These are phyloP conservation scores for Buathra laborator DNA, from an alignment of 2,888 invertebrate genomes.

Conservation along the genomic window DNA sequence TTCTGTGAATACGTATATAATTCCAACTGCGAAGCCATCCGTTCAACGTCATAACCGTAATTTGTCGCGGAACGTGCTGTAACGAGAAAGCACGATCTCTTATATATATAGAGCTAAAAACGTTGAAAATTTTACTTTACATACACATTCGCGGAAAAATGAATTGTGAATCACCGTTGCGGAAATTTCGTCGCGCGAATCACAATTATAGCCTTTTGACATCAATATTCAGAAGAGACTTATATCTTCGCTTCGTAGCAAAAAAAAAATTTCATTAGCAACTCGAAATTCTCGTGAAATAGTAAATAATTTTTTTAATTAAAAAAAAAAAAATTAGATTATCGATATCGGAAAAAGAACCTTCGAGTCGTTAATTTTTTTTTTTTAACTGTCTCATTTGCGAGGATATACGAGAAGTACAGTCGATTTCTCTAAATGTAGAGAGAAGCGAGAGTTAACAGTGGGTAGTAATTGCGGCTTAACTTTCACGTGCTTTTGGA, in stretches of 20 bases:
- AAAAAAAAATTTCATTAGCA: too few relatives aligned
- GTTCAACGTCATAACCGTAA: conserved; percentile 64
- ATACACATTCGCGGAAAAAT: conserved; percentile 10
- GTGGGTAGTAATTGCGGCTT: conserved; percentile 55
- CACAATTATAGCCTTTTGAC: not conserved
- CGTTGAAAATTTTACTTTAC: not conserved
- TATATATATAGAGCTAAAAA: not conserved
- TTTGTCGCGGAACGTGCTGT: conserved; percentile 61
- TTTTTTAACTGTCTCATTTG: too few relatives aligned
- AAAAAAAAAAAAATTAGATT: not conserved
- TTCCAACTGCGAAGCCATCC: conserved; percentile 48
- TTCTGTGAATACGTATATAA: conserved; percentile 61
- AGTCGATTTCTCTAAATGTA: not conserved
- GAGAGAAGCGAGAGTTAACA: conserved; percentile 37
- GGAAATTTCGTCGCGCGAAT: not conserved
- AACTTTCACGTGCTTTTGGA: conserved; percentile 52
- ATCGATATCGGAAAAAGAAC: not conserved
- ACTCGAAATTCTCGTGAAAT: not conserved
- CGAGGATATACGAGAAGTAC: not conserved
- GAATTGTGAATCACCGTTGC: not conserved
- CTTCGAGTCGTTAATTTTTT: too few relatives aligned
- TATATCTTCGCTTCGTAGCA: not conserved
- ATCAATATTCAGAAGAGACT: not conserved
- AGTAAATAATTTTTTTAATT: not conserved
- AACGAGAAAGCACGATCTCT: conserved; percentile 9